These are phyloP conservation scores for Hylaea fasciaria DNA, from an alignment of 2,888 invertebrate species.

Conservation along the genomic window DNA sequence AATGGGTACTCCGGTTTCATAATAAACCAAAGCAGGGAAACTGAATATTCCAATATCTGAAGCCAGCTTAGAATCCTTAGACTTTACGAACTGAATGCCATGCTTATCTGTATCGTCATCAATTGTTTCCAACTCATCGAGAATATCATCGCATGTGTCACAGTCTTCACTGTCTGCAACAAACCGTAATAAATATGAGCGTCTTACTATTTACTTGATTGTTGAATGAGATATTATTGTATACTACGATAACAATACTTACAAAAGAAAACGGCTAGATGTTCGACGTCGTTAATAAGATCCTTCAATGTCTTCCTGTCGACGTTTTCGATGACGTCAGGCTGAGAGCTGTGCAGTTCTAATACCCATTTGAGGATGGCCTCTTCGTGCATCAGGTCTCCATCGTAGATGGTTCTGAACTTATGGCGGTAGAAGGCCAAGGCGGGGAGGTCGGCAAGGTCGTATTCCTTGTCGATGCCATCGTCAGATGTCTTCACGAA, in stretches of 20 bases:
- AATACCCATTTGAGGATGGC: conserved; percentile 95
- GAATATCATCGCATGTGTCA: conserved; percentile 92
- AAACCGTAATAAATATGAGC: conserved; percentile 1
- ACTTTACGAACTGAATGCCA: conserved; percentile 97
- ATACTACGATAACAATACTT: conserved; percentile 72
- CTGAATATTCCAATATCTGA: conserved; percentile 96
- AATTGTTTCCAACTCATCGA: conserved; percentile 95
- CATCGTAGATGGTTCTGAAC: conserved; percentile 94
- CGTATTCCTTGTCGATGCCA: conserved; percentile 94
- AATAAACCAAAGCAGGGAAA: conserved; percentile 96
- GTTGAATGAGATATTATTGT: no score
- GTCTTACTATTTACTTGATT: no score
- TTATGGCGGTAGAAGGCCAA: conserved; percentile 94
- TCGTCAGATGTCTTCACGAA: conserved; percentile 96
- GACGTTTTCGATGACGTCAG: conserved; percentile 95
- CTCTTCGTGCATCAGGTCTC: conserved; percentile 96
- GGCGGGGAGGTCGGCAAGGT: conserved; percentile 91
- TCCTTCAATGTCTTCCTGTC: conserved; percentile 95
- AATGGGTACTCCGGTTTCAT: conserved; percentile 96
- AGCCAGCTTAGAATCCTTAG: conserved; percentile 94
- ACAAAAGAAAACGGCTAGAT: conserved; percentile 97
- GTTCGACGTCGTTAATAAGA: conserved; percentile 95
- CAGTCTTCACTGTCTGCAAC: conserved; percentile 92
- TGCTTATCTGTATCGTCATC: conserved; percentile 97
- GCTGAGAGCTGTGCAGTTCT: conserved; percentile 92